Conservation (phyloP, 2,888 invertebrate genomes). For the Creontiades dilutus region DNA sequence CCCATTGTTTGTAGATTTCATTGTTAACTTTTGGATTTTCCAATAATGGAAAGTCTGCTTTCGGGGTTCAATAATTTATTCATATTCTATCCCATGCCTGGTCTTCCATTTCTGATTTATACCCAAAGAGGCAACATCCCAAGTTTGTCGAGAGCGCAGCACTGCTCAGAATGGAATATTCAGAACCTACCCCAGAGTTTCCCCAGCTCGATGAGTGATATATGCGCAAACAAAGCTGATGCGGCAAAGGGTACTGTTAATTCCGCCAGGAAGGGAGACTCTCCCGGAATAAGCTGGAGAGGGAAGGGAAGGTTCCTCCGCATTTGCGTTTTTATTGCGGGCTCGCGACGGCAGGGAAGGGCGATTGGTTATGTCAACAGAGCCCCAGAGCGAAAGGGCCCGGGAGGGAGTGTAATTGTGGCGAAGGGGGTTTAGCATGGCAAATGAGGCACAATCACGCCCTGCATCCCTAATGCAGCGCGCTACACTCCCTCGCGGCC, state of each 20-base stretch:
- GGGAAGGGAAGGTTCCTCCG: neutral
- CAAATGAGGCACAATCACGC: conserved; percentile 76
- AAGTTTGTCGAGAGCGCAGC: neutral
- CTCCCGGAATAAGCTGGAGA: neutral
- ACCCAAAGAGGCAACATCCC: neutral
- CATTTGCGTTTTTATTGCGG: conserved; percentile 73
- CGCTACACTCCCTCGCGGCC: conserved; percentile 14
- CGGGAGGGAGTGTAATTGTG: conserved; percentile 65
- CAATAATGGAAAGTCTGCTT: too few species aligned
- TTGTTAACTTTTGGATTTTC: too few species aligned
- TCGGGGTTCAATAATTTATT: too few species aligned
- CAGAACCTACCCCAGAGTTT: conserved; percentile 18
- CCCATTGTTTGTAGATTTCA: too few species aligned
- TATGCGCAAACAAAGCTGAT: conserved; percentile 65
- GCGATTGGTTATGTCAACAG: conserved; percentile 72
- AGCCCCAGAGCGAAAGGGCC: conserved; percentile 5
- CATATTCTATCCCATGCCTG: neutral
- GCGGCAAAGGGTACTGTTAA: conserved; percentile 55
- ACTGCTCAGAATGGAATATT: conserved; percentile 49
- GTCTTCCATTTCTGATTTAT: neutral
- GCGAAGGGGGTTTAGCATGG: conserved; percentile 75
- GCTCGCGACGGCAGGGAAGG: conserved; percentile 57
- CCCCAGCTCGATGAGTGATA: conserved; percentile 34
- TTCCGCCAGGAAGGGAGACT: conserved; percentile 62
- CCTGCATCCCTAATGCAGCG: conserved; percentile 72